Evolutionary conservation across 2,113 vertebrate genomes (phyloP).

Genomic region (Plectropomus leopardus): DNA sequence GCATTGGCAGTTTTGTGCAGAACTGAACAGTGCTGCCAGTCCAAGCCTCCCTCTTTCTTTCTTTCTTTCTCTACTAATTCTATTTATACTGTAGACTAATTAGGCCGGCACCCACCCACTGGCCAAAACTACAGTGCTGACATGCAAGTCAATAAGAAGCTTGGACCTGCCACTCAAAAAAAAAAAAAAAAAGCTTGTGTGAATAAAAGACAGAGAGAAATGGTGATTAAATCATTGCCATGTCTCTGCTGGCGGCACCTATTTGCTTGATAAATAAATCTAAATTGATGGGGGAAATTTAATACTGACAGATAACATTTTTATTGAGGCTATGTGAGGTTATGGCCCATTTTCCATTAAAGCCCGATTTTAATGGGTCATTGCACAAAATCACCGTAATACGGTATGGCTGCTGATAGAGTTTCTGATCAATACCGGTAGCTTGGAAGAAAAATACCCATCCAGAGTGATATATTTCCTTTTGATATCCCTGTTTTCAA

Average conservation of each 20-base stretch:
- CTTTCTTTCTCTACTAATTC: conserved; percentile 23
- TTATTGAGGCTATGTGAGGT: neutral
- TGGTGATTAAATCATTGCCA: neutral
- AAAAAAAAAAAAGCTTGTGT: neutral
- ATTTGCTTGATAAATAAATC: conserved; percentile 13
- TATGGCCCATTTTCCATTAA: conserved; percentile 2
- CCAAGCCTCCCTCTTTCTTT: neutral
- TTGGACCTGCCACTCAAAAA: conserved; percentile 3
- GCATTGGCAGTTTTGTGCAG: neutral
- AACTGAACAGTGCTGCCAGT: neutral
- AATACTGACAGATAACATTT: conserved; percentile 1
- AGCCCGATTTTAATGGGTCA: conserved; percentile 17
- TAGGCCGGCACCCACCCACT: conserved; percentile 53
- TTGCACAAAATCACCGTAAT: conserved; percentile 17
- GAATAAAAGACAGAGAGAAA: conserved; percentile 2
- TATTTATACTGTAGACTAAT: conserved; percentile 69
- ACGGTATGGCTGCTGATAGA: neutral
- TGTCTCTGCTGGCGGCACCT: neutral
- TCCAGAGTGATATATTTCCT: conserved; percentile 13
- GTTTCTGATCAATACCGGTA: conserved; percentile 45
- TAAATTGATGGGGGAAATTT: conserved; percentile 2
- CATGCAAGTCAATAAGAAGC: conserved; percentile 35
- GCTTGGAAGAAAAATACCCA: neutral
- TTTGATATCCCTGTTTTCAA: neutral
- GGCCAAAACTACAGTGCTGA: conserved; percentile 41